Percentiles rank a stretch among this genome's conserved stretches.
Conservation (phyloP, 2,113 vertebrate genomes). For the Pteronura brasiliensis region DNA sequence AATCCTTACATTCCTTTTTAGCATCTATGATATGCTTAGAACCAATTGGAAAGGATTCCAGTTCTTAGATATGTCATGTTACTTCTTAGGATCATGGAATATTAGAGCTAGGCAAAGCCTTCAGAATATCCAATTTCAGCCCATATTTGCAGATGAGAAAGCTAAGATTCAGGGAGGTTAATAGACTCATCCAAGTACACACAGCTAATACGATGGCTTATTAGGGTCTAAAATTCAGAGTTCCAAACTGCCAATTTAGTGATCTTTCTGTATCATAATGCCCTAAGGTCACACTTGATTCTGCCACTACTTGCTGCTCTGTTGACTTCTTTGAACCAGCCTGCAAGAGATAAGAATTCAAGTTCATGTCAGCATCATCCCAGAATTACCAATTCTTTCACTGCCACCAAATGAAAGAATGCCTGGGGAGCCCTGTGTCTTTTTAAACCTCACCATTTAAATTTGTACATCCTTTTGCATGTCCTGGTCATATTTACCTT, state of each 20-base stretch:
- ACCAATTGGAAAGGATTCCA: neutral
- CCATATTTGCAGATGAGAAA: conserved; percentile 21
- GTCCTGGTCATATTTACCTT: neutral
- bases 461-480: neutral
- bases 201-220: neutral
- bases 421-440: neutral
- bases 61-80: neutral
- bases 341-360: conserved; percentile 35
- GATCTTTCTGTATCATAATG: neutral
- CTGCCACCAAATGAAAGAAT: conserved; percentile 15
- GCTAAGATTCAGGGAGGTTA: neutral
- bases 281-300: neutral
- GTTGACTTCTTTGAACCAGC: neutral
- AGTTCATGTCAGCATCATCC: neutral
- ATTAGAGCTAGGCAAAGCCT: conserved; percentile 7
- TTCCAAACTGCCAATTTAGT: neutral
- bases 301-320: neutral
- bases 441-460: neutral
- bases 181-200: neutral
- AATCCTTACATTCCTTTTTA: neutral
- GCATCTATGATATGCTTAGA: neutral
- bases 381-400: conserved; percentile 33
- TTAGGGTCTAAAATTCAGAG: neutral
- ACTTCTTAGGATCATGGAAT: neutral
- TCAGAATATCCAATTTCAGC: conserved; percentile 7